Evolutionary conservation across 1,140 invertebrate genomes (phyloP).

Genomic region (Anagrus nilaparvatae): DNA sequence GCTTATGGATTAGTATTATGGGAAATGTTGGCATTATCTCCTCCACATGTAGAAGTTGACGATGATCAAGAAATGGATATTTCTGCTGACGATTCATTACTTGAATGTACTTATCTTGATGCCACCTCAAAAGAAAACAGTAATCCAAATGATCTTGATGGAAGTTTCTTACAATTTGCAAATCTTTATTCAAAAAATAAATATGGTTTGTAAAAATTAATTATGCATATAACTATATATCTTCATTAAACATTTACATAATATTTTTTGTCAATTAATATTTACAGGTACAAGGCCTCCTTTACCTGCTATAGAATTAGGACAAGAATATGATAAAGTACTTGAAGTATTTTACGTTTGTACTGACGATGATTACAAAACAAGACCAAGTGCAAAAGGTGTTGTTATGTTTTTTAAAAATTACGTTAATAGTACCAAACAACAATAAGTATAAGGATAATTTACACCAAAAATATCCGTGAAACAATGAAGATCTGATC

Average conservation of each 20-base stretch:
- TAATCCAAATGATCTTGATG: conserved; percentile 21
- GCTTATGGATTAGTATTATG: conserved; percentile 66
- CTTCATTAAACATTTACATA: background rate
- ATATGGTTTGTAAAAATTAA: conserved; percentile 20
- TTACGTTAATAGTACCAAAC: conserved; percentile 17
- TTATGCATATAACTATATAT: background rate
- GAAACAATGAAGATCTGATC: background rate
- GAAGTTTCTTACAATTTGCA: too few species aligned
- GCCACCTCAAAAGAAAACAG: conserved; percentile 20
- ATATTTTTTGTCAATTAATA: background rate
- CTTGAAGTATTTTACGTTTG: conserved; percentile 62
- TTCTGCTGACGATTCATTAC: conserved; percentile 22
- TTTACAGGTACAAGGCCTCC: conserved; percentile 52
- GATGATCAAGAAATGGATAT: conserved; percentile 29
- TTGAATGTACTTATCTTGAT: conserved; percentile 7
- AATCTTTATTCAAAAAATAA: conserved; percentile 16
- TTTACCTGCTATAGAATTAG: conserved; percentile 53
- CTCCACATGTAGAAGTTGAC: conserved; percentile 47
- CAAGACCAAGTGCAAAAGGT: conserved; percentile 51
- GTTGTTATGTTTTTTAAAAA: conserved; percentile 34
- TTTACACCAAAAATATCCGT: too few species aligned
- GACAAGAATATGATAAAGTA: conserved; percentile 50
- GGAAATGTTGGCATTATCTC: conserved; percentile 66
- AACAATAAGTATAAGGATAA: conserved; percentile 5
- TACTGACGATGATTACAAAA: conserved; percentile 50